A percentile compares a stretch with the other conserved stretches of the same genome.
phyloP scores from a whole-genome alignment of 2,113 vertebrate species.

The Psettodes erumei region DNA sequence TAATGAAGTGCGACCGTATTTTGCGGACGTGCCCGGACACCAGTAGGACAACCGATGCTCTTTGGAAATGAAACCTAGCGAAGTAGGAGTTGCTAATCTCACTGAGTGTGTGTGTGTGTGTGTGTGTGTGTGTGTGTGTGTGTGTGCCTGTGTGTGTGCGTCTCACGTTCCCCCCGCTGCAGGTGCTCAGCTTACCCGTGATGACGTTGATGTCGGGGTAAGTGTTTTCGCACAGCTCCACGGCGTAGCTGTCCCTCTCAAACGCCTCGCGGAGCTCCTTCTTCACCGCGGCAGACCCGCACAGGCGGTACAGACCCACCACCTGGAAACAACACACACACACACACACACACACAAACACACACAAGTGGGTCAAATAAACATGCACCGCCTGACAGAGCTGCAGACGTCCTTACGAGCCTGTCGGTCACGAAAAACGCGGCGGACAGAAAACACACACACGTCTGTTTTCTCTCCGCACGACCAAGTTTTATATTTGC shows the following conservation, averaged over 20 bases:
- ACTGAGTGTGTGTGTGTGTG: conserved; percentile 21
- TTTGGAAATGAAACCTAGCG: conserved; percentile 1
- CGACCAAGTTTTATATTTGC: neutral
- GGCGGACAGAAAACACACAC: conserved; percentile 47
- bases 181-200: conserved; percentile 88
- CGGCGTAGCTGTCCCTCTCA: conserved; percentile 90
- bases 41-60: neutral
- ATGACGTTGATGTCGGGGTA: conserved; percentile 99
- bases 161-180: neutral
- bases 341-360: conserved; percentile 39
- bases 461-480: conserved; percentile 19
- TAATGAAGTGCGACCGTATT: neutral
- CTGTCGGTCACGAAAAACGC: conserved; percentile 45
- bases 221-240: conserved; percentile 90
- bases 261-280: conserved; percentile 97
- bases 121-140: neutral
- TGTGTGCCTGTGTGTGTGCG: neutral
- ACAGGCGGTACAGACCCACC: conserved; percentile 96
- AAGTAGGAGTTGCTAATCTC: conserved; percentile 6
- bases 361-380: conserved; percentile 54
- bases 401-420: conserved; percentile 47
- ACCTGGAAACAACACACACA: conserved; percentile 83
- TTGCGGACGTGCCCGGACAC: conserved; percentile 4
- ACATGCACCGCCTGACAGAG: conserved; percentile 11
- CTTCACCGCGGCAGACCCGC: conserved; percentile 96